Conservation (phyloP, 64 coral and sea anemone genomes). For the Stichodactyla helianthus region DNA sequence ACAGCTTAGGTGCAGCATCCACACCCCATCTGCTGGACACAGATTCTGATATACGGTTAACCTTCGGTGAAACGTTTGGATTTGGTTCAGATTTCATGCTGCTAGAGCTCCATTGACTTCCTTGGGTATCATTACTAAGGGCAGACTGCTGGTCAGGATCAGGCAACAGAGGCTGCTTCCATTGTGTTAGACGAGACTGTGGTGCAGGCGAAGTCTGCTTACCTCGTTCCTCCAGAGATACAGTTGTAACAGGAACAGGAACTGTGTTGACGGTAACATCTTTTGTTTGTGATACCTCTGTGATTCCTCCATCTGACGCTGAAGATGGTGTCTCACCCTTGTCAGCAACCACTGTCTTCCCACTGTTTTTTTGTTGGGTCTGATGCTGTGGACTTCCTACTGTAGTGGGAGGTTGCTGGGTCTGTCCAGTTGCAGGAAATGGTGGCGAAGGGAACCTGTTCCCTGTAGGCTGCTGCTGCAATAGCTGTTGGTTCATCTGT, state of each 20-base stretch:
- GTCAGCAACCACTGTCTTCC: constrained; percentile 43
- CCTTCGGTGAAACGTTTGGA: constrained; percentile 50
- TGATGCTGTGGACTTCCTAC: constrained; percentile 18
- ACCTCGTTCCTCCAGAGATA: constrained; percentile 45
- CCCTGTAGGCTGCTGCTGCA: constrained; percentile 69
- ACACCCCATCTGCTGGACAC: constrained; percentile 98
- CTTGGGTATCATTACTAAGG: background rate
- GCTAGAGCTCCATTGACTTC: background rate
- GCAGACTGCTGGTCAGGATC: constrained; percentile 29
- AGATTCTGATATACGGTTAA: constrained; percentile 71
- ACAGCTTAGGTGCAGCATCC: constrained; percentile 88
- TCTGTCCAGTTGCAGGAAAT: background rate
- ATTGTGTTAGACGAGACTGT: constrained; percentile 83
- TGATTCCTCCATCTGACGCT: constrained; percentile 31
- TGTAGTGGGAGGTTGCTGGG: background rate
- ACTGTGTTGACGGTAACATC: constrained; percentile 7
- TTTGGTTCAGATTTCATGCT: background rate
- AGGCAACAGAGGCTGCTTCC: constrained; percentile 79
- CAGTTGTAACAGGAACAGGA: constrained; percentile 28
- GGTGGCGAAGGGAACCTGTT: constrained; percentile 41
- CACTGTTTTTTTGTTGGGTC: background rate
- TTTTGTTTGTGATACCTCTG: constrained; percentile 51
- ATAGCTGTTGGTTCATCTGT: constrained; percentile 87
- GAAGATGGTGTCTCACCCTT: constrained; percentile 16
- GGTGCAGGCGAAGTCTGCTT: constrained; percentile 70